Evolutionary conservation across 2,113 vertebrate species (phyloP), one percentile per base, ranked within the genome.

Genomic region (Tupaia chinensis): DNA sequence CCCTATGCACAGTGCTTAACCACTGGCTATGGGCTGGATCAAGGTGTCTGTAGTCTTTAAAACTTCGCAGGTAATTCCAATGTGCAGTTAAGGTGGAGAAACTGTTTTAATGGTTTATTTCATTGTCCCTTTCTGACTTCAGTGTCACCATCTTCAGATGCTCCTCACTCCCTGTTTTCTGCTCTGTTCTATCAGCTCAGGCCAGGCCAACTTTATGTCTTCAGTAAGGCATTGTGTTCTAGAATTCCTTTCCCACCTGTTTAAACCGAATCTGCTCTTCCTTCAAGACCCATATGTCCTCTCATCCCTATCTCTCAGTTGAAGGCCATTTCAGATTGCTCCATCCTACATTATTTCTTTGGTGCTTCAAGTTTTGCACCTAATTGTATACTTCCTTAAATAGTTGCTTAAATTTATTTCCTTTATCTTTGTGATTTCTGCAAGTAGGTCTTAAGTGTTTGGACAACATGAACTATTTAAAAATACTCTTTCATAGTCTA

Each of bases 151-250:
- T 44, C 44, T 85, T 68, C 10, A 89, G 65, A 58, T 9, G 89
- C 25, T 82, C 13, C 15, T 79, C n/a, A 72, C 20, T 93, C 34
- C 82, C 15, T 9, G 15, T 90, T 82, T 73, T 78, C 32, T 29
- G 25, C 3, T 82, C n/a, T 60, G 20, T 79, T 92, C 17, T 72
- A 19, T 7, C 53, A 85, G 25, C 65, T 86, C 22, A 91, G 69
- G 20, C 22, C 7, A 74, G 17, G 63, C 53, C 20, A 53, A 77
- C 63, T 29, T 87, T 27, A 66, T 34, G 13, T 73, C 14, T 68
- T 68, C n/a, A 69, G 56, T 88, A 93, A n/a, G 81, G 94, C 20
- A 76, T 95, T 93, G 25, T 60, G n/a, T 93, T 85, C 83, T 76
- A 92, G 85, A 72, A 91, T 89, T 79, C 20, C 19, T 32, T 93